phyloP scores from a whole-genome alignment of 2,888 invertebrate genomes.

The Pharmacophagus antenor region DNA sequence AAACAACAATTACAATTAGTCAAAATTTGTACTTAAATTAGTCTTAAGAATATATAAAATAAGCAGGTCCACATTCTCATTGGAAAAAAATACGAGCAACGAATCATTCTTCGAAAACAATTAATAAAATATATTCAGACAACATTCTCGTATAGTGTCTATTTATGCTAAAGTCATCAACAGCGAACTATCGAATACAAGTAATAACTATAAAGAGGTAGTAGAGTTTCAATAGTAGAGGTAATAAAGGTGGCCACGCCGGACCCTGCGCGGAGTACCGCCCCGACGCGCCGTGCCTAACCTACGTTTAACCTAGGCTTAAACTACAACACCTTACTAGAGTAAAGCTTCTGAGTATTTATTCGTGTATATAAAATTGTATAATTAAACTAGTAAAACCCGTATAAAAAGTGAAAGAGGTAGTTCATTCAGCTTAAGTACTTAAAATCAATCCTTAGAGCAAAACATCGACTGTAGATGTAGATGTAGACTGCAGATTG shows the following conservation, averaged over 20 bases:
- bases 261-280: constrained; percentile 74
- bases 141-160: constrained; percentile 72
- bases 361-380: constrained; percentile 79
- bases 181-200: constrained; percentile 65
- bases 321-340: constrained; percentile 73
- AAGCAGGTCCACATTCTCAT: constrained; percentile 54
- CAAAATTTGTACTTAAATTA: constrained; percentile 80
- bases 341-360: constrained; percentile 81
- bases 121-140: constrained; percentile 76
- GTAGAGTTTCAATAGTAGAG: constrained; percentile 73
- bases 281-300: constrained; percentile 61
- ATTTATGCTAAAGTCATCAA: constrained; percentile 66
- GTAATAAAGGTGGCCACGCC: constrained; percentile 59
- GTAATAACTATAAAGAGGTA: constrained; percentile 79
- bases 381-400: constrained; percentile 81
- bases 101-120: constrained; percentile 67
- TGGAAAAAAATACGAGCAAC: constrained; percentile 62
- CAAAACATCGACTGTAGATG: constrained; percentile 56
- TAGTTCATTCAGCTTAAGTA: constrained; percentile 80
- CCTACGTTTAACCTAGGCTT: constrained; percentile 58
- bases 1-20: constrained; percentile 78
- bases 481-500: constrained; percentile 26
- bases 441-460: constrained; percentile 73
- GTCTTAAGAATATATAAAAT: constrained; percentile 54
- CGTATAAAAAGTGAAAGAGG: constrained; percentile 80